Evolutionary conservation across 2,888 invertebrate species (phyloP), one percentile per base, ranked within the genome.

Genomic region (Microctonus brassicae): DNA sequence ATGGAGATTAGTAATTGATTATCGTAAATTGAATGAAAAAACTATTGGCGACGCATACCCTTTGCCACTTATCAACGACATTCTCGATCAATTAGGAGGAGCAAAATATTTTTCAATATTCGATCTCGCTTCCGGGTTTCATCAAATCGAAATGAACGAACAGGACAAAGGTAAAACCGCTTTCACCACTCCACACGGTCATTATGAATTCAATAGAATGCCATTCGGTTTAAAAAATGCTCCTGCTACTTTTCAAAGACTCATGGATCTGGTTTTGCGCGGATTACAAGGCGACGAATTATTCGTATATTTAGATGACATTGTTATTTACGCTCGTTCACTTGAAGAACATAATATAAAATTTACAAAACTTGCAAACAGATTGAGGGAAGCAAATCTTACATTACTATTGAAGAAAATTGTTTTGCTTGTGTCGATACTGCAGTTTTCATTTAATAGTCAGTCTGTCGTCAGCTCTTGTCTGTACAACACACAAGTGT

Each of bases 161-260:
- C 69, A 75, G 2, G 75, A 77, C 9, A 55, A 36, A n/a, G 73
- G 74, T 24, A 77, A 79, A 60, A 79, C 75, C 0, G 77, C 80
- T 1, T 80, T 81, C 34, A 70, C 75, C 0, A 79, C 77, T 1
- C 68, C 67, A 1, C 58, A 74, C 2, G 76, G 75, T 0, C 79
- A 80, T 22, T 80, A 75, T 17, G 76, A 81, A 29, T 82, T 75
- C 55, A 61, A 53, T 1, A 33, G 77, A 9, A 80, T 82, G 80
- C 77, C 78, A 0, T 83, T 85, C 75, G 83, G 83, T 0, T 63
- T 85, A 5, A 76, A 76, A 52, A 82, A 82, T 53, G 81, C 82
- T 0, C 84, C 83, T 0, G 76, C 80, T 1, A 82, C 82, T 0
- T 86, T 84, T 69, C 80, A 82, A 53, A 65, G 81, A 1, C 10